phyloP scores from a whole-genome alignment of 2,113 vertebrate species.

The Agapornis roseicollis region DNA sequence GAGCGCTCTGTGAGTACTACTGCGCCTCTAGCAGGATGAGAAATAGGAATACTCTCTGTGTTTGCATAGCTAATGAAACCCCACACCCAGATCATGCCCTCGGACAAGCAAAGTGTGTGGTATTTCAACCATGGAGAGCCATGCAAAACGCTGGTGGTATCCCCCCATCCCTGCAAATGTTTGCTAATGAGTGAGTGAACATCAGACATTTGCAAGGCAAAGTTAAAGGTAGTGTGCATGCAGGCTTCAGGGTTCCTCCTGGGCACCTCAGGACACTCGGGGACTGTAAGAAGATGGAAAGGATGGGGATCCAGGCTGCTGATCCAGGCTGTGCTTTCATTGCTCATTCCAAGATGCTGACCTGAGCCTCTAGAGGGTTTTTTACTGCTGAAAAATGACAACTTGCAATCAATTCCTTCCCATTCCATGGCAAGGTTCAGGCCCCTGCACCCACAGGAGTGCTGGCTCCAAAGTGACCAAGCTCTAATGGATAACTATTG shows the following conservation, averaged over 20 bases:
- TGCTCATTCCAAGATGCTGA: neutral
- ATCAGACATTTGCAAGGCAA: neutral
- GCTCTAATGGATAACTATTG: accelerated
- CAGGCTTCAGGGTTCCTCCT: neutral
- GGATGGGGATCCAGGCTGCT: neutral
- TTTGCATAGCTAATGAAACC: neutral
- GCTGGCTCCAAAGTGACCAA: neutral
- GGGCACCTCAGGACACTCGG: accelerated
- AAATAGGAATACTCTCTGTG: accelerated
- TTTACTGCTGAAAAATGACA: neutral
- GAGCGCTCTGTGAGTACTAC: neutral
- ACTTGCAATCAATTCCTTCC: neutral
- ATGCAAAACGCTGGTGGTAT: neutral
- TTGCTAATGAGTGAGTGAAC: neutral
- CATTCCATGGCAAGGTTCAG: neutral
- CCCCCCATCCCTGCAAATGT: neutral
- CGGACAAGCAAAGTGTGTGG: accelerated
- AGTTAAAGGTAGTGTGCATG: neutral
- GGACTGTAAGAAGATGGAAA: neutral
- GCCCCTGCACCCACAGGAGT: neutral
- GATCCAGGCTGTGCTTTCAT: neutral
- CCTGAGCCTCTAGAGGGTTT: neutral
- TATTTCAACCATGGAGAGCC: neutral
- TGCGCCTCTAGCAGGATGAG: neutral
- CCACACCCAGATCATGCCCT: accelerated